Conservation (phyloP, 2,113 vertebrate genomes). For the Oncorhynchus nerka region DNA sequence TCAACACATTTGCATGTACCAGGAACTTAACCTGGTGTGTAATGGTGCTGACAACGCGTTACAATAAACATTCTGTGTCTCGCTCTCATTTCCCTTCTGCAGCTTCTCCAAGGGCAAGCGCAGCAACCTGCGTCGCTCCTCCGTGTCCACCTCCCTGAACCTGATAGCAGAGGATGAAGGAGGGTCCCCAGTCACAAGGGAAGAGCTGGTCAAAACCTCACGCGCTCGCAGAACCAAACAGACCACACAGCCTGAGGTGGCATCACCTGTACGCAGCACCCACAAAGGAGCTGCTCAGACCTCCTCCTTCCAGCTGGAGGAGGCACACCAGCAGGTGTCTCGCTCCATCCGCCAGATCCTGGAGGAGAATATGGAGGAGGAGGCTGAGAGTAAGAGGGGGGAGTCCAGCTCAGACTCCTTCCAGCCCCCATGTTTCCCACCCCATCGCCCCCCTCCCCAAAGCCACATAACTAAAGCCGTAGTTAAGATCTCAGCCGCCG, state of each 20-base stretch:
- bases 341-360: neutral
- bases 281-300: constrained; percentile 42
- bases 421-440: no score
- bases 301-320: neutral
- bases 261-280: constrained; percentile 57
- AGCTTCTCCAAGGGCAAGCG: constrained; percentile 75
- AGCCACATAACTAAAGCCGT: no score
- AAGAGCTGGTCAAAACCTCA: constrained; percentile 3
- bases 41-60: no score
- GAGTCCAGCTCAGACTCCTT: no score
- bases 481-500: no score
- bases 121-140: constrained; percentile 71
- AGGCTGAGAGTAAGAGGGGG: constrained; percentile 8
- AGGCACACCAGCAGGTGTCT: neutral
- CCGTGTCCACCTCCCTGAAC: constrained; percentile 57
- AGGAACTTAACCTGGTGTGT: no score
- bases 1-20: no score
- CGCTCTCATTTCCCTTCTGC: neutral
- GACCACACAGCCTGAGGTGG: no score
- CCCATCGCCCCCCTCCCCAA: no score
- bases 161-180: constrained; percentile 57
- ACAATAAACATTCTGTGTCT: no score
- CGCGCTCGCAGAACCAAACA: no score
- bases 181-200: neutral
- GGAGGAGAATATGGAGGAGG: neutral